Percentiles rank a stretch among this genome's conserved stretches.
phyloP scores from a whole-genome alignment of 2,797 vertebrate species.

The Sphenopsis melanotis region DNA sequence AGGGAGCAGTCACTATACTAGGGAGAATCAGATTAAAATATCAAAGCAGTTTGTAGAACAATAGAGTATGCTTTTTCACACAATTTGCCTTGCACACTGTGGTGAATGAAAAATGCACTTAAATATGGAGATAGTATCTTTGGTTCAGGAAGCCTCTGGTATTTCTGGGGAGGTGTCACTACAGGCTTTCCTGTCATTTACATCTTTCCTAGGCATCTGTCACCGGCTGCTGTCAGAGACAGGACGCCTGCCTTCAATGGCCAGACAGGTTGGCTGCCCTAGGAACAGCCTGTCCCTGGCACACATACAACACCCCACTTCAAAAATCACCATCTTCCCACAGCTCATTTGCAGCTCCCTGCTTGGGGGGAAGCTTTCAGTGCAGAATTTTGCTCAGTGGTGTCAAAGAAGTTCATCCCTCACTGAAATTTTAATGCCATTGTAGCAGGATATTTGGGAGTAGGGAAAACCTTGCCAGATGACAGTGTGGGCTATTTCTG shows the following conservation, averaged over 20 bases:
- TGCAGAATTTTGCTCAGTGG: neutral
- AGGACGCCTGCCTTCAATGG: neutral
- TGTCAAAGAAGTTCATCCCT: neutral
- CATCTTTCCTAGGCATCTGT: neutral
- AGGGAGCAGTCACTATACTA: neutral
- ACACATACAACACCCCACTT: neutral
- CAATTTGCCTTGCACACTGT: neutral
- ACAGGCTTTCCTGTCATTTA: conserved; percentile 30
- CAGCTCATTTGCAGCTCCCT: neutral
- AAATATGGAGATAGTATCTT: neutral
- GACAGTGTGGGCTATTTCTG: neutral
- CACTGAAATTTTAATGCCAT: neutral
- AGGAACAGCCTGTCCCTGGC: neutral
- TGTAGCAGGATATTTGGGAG: neutral
- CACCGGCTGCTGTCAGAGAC: neutral
- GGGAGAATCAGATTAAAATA: neutral
- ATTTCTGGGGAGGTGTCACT: conserved; percentile 37
- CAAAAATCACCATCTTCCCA: neutral
- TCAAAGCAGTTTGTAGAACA: neutral
- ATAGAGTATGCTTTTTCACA: neutral
- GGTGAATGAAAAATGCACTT: neutral
- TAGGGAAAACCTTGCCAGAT: neutral
- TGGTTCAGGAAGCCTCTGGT: conserved; percentile 22
- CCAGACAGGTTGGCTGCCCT: neutral
- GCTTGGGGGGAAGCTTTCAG: neutral